Percentiles rank a stretch among this genome's conserved stretches.
These are phyloP conservation scores for Chrysolina oricalcia DNA, from an alignment of 2,888 invertebrate genomes.

Conservation along the genomic window DNA sequence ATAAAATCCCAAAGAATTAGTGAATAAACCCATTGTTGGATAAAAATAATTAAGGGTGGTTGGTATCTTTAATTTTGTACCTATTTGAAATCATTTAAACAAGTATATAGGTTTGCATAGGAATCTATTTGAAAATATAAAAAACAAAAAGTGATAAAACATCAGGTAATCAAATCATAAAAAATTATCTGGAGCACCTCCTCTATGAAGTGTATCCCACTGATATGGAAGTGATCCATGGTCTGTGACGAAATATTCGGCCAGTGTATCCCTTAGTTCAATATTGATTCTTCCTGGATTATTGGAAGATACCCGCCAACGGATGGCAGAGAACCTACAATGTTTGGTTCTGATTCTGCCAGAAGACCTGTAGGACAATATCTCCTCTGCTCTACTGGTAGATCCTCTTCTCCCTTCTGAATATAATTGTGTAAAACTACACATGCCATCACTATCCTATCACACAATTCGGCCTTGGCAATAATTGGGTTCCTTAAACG, in stretches of 20 bases:
- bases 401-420: too few relatives aligned
- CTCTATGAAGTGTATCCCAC: conserved; percentile 9
- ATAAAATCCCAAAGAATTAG: background rate
- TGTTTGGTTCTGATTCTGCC: conserved; percentile 14
- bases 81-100: conserved; percentile 1
- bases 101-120: background rate
- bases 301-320: conserved; percentile 23
- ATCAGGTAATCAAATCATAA: conserved; percentile 11
- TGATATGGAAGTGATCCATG: conserved; percentile 24
- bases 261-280: conserved; percentile 21
- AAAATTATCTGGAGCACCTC: conserved; percentile 26
- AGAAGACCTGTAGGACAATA: conserved; percentile 23
- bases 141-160: background rate
- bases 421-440: too few relatives aligned
- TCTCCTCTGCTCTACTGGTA: too few relatives aligned
- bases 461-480: too few relatives aligned
- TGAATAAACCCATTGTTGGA: background rate
- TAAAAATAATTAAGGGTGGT: background rate
- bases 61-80: background rate
- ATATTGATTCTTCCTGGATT: conserved; percentile 14
- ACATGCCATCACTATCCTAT: too few relatives aligned
- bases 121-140: background rate
- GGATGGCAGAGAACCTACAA: conserved; percentile 11
- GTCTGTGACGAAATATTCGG: conserved; percentile 20
- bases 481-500: too few relatives aligned